Evolutionary conservation across 2,113 vertebrate species (phyloP).

Genomic region (Pituophis catenifer): DNA sequence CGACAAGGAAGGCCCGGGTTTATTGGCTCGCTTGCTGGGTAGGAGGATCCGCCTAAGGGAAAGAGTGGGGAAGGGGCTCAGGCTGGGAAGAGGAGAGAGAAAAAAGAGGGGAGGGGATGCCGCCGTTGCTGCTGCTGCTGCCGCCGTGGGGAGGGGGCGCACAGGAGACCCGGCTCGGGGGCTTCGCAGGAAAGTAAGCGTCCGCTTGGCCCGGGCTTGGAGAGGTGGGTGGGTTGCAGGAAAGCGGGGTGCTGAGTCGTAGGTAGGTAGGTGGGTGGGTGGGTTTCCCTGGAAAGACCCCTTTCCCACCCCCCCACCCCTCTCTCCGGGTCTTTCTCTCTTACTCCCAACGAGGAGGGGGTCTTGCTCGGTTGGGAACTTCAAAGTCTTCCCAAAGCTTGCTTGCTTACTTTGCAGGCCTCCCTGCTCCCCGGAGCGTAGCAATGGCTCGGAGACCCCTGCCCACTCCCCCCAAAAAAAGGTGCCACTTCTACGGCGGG

Average conservation of each 20-base stretch:
- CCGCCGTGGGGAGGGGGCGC: neutral
- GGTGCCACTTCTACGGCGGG: neutral
- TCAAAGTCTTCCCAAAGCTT: neutral
- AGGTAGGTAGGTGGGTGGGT: too few relatives aligned
- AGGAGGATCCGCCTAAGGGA: constrained; percentile 27
- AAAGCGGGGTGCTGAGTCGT: too few relatives aligned
- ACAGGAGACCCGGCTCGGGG: neutral
- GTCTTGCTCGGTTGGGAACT: neutral
- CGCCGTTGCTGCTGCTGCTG: neutral
- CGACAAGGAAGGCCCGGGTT: neutral
- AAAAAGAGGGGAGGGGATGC: neutral
- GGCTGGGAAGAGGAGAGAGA: neutral
- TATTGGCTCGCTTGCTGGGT: constrained; percentile 43
- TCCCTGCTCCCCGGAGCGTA: neutral
- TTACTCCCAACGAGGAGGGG: neutral
- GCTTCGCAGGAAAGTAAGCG: neutral
- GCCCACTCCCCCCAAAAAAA: neutral
- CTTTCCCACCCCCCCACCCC: neutral
- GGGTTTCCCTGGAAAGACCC: neutral
- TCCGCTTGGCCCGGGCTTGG: too few relatives aligned
- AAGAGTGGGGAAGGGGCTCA: neutral
- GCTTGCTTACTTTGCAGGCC: neutral
- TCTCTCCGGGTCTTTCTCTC: neutral
- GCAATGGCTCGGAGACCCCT: neutral
- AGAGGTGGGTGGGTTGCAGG: neutral